phyloP scores from a whole-genome alignment of 1,140 invertebrate genomes.

The Lasaia peninsularis region DNA sequence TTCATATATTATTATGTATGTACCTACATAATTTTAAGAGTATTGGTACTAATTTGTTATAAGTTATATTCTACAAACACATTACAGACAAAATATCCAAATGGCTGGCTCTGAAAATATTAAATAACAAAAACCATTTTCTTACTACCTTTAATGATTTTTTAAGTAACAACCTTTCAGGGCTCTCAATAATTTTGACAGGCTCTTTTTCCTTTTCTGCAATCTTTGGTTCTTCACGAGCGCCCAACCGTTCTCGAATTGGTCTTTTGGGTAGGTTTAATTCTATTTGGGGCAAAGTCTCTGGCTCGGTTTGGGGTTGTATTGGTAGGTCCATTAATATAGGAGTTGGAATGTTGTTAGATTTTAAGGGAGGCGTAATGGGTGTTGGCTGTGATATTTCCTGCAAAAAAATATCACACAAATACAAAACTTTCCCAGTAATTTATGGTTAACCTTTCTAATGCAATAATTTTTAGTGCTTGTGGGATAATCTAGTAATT shows the following conservation, averaged over 20 bases:
- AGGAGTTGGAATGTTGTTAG: conserved; percentile 22
- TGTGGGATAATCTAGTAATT: too few relatives aligned
- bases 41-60: too few relatives aligned
- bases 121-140: conserved; percentile 21
- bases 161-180: conserved; percentile 69
- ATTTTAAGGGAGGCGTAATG: conserved; percentile 42
- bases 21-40: too few relatives aligned
- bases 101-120: conserved; percentile 13
- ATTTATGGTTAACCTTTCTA: too few relatives aligned
- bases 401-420: conserved; percentile 37
- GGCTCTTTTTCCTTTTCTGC: conserved; percentile 40
- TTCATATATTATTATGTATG: too few relatives aligned
- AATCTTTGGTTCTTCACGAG: conserved; percentile 35
- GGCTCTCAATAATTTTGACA: conserved; percentile 37
- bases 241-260: conserved; percentile 62
- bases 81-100: neutral
- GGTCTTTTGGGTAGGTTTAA: conserved; percentile 72
- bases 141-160: conserved; percentile 59
- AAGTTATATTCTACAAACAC: neutral
- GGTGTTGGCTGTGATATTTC: conserved; percentile 52
- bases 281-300: conserved; percentile 67
- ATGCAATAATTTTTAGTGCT: too few relatives aligned
- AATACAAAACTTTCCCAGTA: too few relatives aligned
- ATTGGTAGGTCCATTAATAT: neutral
- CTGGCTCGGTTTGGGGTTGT: conserved; percentile 35